Percentiles rank a stretch among this genome's conserved stretches.
Conservation (phyloP, 2,888 invertebrate species). For the Beris morrisii region DNA sequence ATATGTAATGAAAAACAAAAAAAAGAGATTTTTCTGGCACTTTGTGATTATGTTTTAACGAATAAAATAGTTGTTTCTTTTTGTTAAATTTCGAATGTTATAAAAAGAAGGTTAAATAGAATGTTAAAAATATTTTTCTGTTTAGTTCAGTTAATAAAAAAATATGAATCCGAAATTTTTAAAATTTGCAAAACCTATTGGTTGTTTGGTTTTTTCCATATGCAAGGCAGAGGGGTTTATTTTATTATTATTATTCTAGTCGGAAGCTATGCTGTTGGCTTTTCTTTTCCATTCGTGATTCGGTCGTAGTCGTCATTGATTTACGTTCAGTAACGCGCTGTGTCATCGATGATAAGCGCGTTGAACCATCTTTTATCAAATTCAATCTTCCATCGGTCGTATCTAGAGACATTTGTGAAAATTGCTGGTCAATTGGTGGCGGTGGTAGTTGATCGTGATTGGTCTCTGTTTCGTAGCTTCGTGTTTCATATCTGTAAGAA, state of each 20-base stretch:
- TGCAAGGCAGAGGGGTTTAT: neutral
- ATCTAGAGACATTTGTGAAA: slow-evolving; percentile 53
- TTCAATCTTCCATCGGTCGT: slow-evolving; percentile 52
- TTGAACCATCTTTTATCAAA: slow-evolving; percentile 53
- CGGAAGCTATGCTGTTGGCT: slow-evolving; percentile 56
- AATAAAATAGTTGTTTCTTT: slow-evolving; percentile 1
- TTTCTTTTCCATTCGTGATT: slow-evolving; percentile 54
- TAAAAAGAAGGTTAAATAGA: slow-evolving; percentile 4
- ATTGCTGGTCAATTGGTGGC: slow-evolving; percentile 46
- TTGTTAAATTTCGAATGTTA: slow-evolving; percentile 8
- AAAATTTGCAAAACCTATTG: too few relatives aligned
- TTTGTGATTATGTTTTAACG: slow-evolving; percentile 33
- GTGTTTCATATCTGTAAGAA: slow-evolving; percentile 53
- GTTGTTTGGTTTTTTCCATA: neutral
- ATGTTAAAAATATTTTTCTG: too few relatives aligned
- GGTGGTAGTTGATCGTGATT: slow-evolving; percentile 44
- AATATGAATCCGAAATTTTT: too few relatives aligned
- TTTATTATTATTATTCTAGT: slow-evolving; percentile 46
- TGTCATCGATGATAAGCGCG: slow-evolving; percentile 54
- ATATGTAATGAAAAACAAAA: neutral
- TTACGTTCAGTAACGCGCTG: slow-evolving; percentile 56
- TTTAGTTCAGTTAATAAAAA: too few relatives aligned
- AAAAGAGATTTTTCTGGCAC: slow-evolving; percentile 31
- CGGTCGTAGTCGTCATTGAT: slow-evolving; percentile 54
- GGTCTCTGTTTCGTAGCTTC: slow-evolving; percentile 52